phyloP scores from a whole-genome alignment of 1,140 invertebrate genomes.

The Aphelenchoides fujianensis region DNA sequence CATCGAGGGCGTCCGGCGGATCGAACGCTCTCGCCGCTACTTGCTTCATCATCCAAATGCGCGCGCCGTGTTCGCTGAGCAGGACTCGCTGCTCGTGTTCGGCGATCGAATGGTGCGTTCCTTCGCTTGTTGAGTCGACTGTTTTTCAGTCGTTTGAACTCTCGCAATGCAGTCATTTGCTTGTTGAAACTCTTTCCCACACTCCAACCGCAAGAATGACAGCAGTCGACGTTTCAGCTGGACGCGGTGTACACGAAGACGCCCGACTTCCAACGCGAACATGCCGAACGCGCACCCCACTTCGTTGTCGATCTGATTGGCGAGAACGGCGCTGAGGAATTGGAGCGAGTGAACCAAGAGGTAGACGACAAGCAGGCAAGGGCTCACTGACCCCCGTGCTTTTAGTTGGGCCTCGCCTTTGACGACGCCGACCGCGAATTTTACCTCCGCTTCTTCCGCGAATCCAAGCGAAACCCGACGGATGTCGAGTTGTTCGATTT shows the following conservation, averaged over 20 bases:
- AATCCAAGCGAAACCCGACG: slow-evolving; percentile 85
- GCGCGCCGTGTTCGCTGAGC: neutral
- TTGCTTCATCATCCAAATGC: slow-evolving; percentile 13
- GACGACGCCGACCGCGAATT: slow-evolving; percentile 66
- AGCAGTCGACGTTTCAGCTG: too few relatives aligned
- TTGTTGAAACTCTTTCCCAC: too few relatives aligned
- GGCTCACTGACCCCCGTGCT: slow-evolving; percentile 29
- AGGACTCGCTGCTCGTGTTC: slow-evolving; percentile 38
- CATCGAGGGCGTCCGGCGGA: slow-evolving; percentile 40
- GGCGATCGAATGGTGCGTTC: slow-evolving; percentile 60
- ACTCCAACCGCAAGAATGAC: too few relatives aligned
- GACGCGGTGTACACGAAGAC: slow-evolving; percentile 14
- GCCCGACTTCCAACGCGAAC: slow-evolving; percentile 8
- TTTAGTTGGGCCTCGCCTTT: slow-evolving; percentile 62
- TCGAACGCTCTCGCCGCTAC: slow-evolving; percentile 51
- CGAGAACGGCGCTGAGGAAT: slow-evolving; percentile 28
- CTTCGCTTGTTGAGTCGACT: too few relatives aligned
- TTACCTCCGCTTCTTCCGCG: slow-evolving; percentile 66
- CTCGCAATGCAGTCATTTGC: too few relatives aligned
- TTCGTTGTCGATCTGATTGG: slow-evolving; percentile 32
- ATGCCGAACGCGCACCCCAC: neutral
- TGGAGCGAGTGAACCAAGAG: slow-evolving; percentile 35
- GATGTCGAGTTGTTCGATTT: slow-evolving; percentile 96
- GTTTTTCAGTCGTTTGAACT: too few relatives aligned
- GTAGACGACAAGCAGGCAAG: neutral